These are phyloP conservation scores for Anodontia alba DNA, from an alignment of 2,888 invertebrate species.

Conservation along the genomic window DNA sequence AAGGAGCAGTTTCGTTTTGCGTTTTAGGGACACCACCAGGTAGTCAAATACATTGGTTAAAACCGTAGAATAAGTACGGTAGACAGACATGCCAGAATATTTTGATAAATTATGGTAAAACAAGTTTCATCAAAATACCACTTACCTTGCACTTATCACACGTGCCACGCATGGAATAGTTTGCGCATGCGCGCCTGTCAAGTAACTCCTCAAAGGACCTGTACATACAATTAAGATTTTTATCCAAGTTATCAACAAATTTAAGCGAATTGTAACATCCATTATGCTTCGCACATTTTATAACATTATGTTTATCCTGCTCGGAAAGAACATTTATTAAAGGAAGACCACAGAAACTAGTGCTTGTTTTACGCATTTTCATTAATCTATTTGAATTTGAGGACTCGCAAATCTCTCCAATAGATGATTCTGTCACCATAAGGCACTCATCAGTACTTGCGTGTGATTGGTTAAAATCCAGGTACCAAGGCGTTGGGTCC, in stretches of 20 bases:
- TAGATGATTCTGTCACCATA: background rate
- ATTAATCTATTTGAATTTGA: background rate
- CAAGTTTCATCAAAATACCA: background rate
- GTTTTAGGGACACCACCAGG: too few relatives aligned
- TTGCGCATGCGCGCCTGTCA: background rate
- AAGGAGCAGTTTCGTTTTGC: too few relatives aligned
- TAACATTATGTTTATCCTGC: constrained; percentile 6
- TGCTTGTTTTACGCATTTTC: constrained; percentile 11
- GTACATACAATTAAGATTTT: background rate
- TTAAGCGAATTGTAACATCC: constrained; percentile 12
- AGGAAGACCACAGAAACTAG: constrained; percentile 3
- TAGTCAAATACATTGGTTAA: too few relatives aligned
- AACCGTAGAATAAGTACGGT: too few relatives aligned
- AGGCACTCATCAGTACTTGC: constrained; percentile 12
- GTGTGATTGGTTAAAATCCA: background rate
- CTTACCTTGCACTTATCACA: constrained; percentile 6
- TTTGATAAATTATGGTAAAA: too few relatives aligned
- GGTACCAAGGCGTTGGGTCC: background rate
- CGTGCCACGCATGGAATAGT: background rate
- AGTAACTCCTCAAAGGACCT: constrained; percentile 1
- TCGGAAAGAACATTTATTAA: background rate
- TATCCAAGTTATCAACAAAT: constrained; percentile 9
- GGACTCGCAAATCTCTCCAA: background rate
- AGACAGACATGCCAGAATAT: too few relatives aligned
- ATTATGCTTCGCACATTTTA: background rate